Conservation (phyloP, 1,140 invertebrate genomes). For the Drosophila obscura region DNA sequence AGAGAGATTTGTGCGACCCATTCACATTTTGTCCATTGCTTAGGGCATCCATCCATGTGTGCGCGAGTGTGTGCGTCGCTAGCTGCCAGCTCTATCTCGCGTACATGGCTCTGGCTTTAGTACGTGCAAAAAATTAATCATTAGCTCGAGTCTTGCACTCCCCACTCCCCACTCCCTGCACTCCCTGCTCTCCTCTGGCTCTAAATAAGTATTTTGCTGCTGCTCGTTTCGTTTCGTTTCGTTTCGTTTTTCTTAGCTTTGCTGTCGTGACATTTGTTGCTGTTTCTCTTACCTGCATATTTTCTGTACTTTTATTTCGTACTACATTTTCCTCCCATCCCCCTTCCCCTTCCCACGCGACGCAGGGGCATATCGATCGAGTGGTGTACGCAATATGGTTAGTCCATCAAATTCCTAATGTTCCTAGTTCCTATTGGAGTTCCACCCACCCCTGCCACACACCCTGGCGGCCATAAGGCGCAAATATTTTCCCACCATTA, state of each 20-base stretch:
- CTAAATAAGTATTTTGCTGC: background rate
- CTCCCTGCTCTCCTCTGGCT: background rate
- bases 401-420: constrained; percentile 26
- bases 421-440: constrained; percentile 35
- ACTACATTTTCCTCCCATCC: constrained; percentile 28
- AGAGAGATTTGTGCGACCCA: constrained; percentile 9
- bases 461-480: constrained; percentile 12
- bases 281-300: constrained; percentile 40
- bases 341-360: constrained; percentile 10
- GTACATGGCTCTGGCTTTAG: constrained; percentile 28
- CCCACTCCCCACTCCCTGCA: too few species aligned
- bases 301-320: constrained; percentile 32
- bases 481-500: constrained; percentile 81
- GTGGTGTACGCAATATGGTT: constrained; percentile 39
- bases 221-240: constrained; percentile 20
- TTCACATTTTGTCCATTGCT: constrained; percentile 15
- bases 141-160: constrained; percentile 45
- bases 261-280: constrained; percentile 67
- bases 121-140: constrained; percentile 81
- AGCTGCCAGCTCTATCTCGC: constrained; percentile 30
- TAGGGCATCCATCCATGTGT: background rate
- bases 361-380: constrained; percentile 21
- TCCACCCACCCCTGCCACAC: background rate
- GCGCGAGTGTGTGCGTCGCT: background rate
- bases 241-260: constrained; percentile 36